phyloP scores from a whole-genome alignment of 1,140 invertebrate species.

The Daktulosphaira vitifoliae region DNA sequence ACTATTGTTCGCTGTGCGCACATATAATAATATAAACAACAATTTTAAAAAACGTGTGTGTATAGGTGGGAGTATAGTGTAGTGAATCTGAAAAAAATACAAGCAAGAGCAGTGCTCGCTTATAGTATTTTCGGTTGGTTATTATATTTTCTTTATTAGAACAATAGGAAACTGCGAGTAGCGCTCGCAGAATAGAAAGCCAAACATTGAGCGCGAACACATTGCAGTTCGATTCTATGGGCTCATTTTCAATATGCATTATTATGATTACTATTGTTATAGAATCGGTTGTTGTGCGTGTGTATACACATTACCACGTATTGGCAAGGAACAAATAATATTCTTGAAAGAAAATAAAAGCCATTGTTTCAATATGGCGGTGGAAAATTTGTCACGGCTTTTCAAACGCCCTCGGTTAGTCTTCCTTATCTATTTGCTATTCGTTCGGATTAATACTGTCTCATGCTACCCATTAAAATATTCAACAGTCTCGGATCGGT shows the following conservation, averaged over 20 bases:
- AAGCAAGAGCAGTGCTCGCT: no score
- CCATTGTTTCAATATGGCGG: slow-evolving; percentile 26
- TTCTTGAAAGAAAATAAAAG: no score
- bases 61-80: no score
- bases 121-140: no score
- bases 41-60: no score
- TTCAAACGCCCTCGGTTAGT: slow-evolving; percentile 2
- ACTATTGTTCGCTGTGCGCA: no score
- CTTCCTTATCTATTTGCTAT: background rate
- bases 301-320: background rate
- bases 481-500: no score
- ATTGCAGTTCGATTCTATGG: slow-evolving; percentile 18
- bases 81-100: no score
- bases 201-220: slow-evolving; percentile 6
- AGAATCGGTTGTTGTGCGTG: slow-evolving; percentile 6
- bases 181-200: slow-evolving; percentile 17
- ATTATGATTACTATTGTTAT: slow-evolving; percentile 9
- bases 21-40: no score
- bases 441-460: no score
- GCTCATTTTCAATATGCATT: background rate
- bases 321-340: slow-evolving; percentile 1
- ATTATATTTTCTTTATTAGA: slow-evolving; percentile 24
- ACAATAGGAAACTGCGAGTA: slow-evolving; percentile 9
- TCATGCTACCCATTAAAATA: no score
- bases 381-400: slow-evolving; percentile 29